These are phyloP conservation scores for Tolmerus cingulatus DNA, from an alignment of 2,888 invertebrate species.

Conservation along the genomic window DNA sequence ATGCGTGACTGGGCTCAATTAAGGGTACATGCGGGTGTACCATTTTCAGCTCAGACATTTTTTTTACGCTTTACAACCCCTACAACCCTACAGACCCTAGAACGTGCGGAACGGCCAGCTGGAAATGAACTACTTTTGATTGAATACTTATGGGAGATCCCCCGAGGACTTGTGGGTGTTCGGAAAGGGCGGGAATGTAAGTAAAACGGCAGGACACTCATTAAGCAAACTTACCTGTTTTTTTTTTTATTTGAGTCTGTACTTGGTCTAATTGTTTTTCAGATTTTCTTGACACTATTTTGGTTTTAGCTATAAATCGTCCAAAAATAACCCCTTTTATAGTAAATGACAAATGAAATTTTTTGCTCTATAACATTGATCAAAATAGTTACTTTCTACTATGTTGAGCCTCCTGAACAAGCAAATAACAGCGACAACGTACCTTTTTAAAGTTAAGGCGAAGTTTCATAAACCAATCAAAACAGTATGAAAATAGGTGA, in stretches of 20 bases:
- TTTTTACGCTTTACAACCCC: neutral
- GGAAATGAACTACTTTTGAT: neutral
- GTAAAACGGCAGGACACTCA: neutral
- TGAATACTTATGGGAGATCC: neutral
- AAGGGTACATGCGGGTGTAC: slow-evolving; percentile 7
- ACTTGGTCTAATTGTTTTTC: neutral
- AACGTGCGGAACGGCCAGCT: neutral
- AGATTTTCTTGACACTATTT: neutral
- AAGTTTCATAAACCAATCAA: too few species aligned
- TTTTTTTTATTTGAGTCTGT: neutral
- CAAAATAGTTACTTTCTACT: too few species aligned
- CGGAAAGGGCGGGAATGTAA: neutral
- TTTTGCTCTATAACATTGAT: too few species aligned
- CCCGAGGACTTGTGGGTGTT: neutral
- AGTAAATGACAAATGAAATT: too few species aligned
- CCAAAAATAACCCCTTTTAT: neutral
- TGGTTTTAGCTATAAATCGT: neutral
- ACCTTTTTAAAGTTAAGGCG: too few species aligned
- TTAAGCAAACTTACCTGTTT: neutral
- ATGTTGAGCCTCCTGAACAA: too few species aligned
- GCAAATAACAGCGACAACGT: too few species aligned
- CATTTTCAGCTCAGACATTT: slow-evolving; percentile 9
- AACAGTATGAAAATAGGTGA: too few species aligned
- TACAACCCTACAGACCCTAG: neutral
- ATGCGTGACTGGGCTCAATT: slow-evolving; percentile 23